Evolutionary conservation across 92 coral and sea anemone genomes (phyloP).

Genomic region (Parazoanthus swiftii): DNA sequence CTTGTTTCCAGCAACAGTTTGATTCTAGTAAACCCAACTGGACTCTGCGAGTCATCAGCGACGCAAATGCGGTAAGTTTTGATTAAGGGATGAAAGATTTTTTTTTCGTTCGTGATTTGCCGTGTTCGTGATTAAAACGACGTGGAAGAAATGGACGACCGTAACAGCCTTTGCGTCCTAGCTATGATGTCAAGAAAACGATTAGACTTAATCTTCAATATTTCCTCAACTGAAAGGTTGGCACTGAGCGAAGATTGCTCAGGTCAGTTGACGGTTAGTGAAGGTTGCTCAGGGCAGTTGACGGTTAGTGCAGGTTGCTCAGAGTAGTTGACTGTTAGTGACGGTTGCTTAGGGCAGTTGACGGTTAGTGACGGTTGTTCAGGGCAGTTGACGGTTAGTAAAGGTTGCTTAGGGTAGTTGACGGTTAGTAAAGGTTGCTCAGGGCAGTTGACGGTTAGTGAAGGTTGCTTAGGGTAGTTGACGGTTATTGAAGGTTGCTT

Average conservation of each 20-base stretch:
- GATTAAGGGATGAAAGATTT: no score
- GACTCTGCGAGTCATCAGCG: slow-evolving; percentile 90
- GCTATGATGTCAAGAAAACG: no score
- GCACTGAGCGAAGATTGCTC: no score
- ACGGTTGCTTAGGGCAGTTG: not conserved
- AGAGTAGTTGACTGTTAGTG: not conserved
- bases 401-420: not conserved
- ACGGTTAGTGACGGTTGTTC: not conserved
- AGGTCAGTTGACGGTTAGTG: not conserved
- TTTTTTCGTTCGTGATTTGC: no score
- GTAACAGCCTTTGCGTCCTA: no score
- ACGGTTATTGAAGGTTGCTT: not conserved
- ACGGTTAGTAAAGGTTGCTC: not conserved
- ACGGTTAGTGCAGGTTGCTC: not conserved
- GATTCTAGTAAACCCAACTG: slow-evolving; percentile 97
- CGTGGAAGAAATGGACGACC: no score
- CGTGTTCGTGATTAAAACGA: no score
- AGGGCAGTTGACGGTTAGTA: not conserved
- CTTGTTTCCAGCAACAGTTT: slow-evolving; percentile 75
- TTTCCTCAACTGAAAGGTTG: no score
- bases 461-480: not conserved
- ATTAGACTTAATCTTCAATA: no score
- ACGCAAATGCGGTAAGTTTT: slow-evolving; percentile 83
- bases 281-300: not conserved
- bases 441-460: not conserved